Percentiles rank a stretch among this genome's conserved stretches.
phyloP scores from a whole-genome alignment of 2,797 vertebrate genomes.

The Pteropus rufus region DNA sequence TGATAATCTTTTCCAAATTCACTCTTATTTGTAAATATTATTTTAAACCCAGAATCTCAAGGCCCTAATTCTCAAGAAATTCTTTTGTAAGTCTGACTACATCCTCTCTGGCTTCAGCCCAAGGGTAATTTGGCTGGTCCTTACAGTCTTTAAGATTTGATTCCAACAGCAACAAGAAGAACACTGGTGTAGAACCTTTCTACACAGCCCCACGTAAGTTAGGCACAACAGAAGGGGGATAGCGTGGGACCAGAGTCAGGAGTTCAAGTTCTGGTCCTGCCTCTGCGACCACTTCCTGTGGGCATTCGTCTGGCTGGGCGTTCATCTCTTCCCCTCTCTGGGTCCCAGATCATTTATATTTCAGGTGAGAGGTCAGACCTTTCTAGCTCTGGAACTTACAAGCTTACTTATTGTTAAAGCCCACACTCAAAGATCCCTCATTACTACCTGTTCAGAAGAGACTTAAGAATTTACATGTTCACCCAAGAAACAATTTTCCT shows the following conservation, averaged over 20 bases:
- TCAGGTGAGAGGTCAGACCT: not conserved
- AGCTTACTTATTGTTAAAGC: not conserved
- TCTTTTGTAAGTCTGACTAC: not conserved
- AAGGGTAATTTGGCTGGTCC: not conserved
- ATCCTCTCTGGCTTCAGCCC: not conserved
- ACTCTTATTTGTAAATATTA: not conserved
- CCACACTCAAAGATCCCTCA: not conserved
- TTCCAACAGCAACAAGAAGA: not conserved
- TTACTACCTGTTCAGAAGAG: not conserved
- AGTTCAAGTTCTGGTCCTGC: not conserved
- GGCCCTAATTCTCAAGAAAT: not conserved
- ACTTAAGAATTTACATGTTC: not conserved
- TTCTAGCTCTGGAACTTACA: not conserved
- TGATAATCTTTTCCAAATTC: not conserved
- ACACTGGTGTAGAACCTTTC: not conserved
- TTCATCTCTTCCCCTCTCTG: not conserved
- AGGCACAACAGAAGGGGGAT: not conserved
- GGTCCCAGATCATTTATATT: not conserved
- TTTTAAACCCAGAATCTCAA: not conserved
- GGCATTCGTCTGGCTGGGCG: too few relatives aligned
- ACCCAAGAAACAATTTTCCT: constrained; percentile 32
- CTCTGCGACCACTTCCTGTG: not conserved
- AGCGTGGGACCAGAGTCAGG: not conserved
- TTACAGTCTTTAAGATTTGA: not conserved
- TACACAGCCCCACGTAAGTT: not conserved